Base-by-base conservation (phyloP, 2,797 vertebrate species). In the Glyptemys insculpta region DNA sequence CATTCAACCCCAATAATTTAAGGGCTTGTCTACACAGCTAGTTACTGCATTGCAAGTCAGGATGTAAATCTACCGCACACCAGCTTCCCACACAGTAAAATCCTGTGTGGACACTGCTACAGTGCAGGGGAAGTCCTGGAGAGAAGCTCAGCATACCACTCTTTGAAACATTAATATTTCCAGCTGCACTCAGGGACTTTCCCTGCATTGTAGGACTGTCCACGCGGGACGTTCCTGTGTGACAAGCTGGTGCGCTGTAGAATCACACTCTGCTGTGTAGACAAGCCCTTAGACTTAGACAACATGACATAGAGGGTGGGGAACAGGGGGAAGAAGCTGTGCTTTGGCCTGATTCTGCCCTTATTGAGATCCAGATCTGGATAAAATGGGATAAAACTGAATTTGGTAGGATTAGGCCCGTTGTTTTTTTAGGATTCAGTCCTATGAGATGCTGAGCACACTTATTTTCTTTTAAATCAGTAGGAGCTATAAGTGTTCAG, bases 221-320 rank as follows among this genome's bases (percentile, higher is more conserved):
- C n/a, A 62, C 2, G 3, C 2, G 3, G 59, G 59, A 31, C 14
- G 31, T 62, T 62, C 59, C 59, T 62, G 31, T 5, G 14, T 34
- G 59, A 34, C 59, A 62, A 62, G 27, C 14, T 31, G 14, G 29
- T 62, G 59, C 6, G 6, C 14, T 62, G 29, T 62, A 62, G 57
- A 62, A 15, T 62, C 59, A 62, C 31, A 62, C 14, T 6, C 12
- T 31, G 29, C 59, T 62, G 29, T 62, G 29, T 16, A 34, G 29
- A 16, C 12, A 62, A 62, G 59, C 59, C 59, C 14, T 34, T 62
- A 65, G 1, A 1, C 5, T 15, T 37, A 91, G 57, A 11, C 5
- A 31, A 0, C 3, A 68, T n/a, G 65, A 53, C 0, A 11, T 0
- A 18, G 9, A n/a, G 31, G 1, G 4, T 49, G 2, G 0, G 7